Percentiles rank a stretch among this genome's conserved stretches.
Conservation (phyloP, 2,888 invertebrate genomes). For the Chelonus formosanus region DNA sequence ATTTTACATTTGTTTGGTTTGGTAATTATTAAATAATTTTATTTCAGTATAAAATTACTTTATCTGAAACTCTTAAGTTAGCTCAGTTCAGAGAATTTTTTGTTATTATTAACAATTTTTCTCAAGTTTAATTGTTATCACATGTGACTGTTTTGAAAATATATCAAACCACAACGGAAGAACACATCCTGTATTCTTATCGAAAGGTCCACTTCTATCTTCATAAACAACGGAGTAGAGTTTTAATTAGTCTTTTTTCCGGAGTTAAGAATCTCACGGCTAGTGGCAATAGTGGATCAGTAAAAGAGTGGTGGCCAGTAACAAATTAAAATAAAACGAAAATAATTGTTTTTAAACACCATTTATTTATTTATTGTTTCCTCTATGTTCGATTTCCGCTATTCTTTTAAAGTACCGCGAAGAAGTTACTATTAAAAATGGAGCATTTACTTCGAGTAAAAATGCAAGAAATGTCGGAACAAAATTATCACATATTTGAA, state of each 20-base stretch:
- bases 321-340: no score
- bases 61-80: no score
- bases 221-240: constrained; percentile 36
- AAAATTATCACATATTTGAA: constrained; percentile 35
- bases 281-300: no score
- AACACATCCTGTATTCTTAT: constrained; percentile 54
- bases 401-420: no score
- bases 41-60: no score
- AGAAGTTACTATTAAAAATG: constrained; percentile 38
- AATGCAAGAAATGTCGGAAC: constrained; percentile 29
- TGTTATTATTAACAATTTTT: no score
- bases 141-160: constrained; percentile 39
- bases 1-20: constrained; percentile 90
- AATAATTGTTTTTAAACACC: no score
- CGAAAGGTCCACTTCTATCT: constrained; percentile 50
- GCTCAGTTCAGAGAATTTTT: no score
- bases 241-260: constrained; percentile 52
- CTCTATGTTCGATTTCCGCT: no score
- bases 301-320: no score
- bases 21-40: constrained; percentile 68
- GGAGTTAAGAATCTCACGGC: constrained; percentile 34
- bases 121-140: no score
- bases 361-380: no score
- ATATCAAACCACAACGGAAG: constrained; percentile 54
- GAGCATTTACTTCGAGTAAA: constrained; percentile 40